A percentile compares a stretch with the other conserved stretches of the same genome.
Conservation (phyloP, 2,113 vertebrate genomes). For the Leuciscus idus region DNA sequence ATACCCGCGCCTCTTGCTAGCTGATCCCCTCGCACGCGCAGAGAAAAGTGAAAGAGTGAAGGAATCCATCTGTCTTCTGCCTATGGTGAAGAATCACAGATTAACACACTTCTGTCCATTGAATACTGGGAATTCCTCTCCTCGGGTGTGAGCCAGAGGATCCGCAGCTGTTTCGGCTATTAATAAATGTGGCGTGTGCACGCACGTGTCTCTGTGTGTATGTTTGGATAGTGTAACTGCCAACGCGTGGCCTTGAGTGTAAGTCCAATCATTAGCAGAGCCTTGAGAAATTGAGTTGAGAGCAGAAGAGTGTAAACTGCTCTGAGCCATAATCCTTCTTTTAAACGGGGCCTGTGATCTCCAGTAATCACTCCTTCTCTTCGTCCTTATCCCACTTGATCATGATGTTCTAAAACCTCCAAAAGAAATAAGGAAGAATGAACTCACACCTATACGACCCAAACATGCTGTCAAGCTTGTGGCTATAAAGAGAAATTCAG, state of each 20-base stretch:
- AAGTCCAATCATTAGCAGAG: conserved; percentile 27
- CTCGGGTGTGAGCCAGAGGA: conserved; percentile 46
- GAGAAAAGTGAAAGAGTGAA: conserved; percentile 49
- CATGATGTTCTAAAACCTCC: conserved; percentile 33
- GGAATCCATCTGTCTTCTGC: conserved; percentile 54
- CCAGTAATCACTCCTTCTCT: conserved; percentile 56
- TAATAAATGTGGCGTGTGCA: conserved; percentile 46
- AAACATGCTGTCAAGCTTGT: not conserved
- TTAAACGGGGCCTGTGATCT: conserved; percentile 49
- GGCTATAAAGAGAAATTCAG: not conserved
- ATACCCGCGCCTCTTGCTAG: conserved; percentile 40
- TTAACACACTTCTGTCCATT: conserved; percentile 51
- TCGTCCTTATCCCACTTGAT: conserved; percentile 33
- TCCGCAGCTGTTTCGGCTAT: conserved; percentile 49
- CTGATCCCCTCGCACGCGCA: conserved; percentile 47
- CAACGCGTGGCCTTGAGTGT: conserved; percentile 26
- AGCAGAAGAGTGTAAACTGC: conserved; percentile 41
- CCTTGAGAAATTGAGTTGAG: conserved; percentile 49
- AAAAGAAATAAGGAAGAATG: conserved; percentile 25
- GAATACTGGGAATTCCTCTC: conserved; percentile 54
- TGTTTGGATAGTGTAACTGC: conserved; percentile 35
- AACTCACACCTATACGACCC: not conserved
- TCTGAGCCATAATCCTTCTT: conserved; percentile 50
- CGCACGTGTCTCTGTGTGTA: conserved; percentile 16
- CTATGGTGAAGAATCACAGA: conserved; percentile 55